Conservation (phyloP, 2,797 vertebrate genomes). For the Benthosema pterotum region DNA sequence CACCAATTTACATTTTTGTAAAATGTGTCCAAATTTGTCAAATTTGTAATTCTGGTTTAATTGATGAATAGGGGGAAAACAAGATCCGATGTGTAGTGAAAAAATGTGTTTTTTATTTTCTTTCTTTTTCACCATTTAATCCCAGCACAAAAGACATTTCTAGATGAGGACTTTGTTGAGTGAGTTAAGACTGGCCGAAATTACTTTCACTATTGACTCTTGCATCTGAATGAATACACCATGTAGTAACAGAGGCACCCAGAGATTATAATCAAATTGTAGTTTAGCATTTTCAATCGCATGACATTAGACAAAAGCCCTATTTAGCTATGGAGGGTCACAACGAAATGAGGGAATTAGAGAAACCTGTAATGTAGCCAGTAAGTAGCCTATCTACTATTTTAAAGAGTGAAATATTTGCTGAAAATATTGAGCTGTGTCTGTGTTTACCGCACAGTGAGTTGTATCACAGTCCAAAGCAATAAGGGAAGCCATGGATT, state of each 20-base stretch:
- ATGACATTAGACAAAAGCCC: neutral
- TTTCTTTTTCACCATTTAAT: constrained; percentile 9
- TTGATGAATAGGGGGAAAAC: too few relatives aligned
- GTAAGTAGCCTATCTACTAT: neutral
- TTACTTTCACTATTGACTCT: constrained; percentile 2
- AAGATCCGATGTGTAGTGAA: too few relatives aligned
- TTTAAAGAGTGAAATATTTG: constrained; percentile 31
- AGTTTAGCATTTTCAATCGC: neutral
- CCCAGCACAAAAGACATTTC: neutral
- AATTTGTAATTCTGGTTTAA: too few relatives aligned
- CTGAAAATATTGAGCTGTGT: constrained; percentile 5
- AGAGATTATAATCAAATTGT: neutral
- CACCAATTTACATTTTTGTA: too few relatives aligned
- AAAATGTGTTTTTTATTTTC: neutral
- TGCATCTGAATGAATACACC: constrained; percentile 6
- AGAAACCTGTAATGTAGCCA: too few relatives aligned
- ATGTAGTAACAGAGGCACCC: neutral
- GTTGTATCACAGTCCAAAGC: constrained; percentile 23
- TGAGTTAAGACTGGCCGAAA: neutral
- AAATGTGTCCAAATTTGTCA: too few relatives aligned
- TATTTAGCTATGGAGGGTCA: constrained; percentile 15
- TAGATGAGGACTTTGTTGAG: neutral
- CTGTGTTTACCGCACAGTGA: constrained; percentile 1
- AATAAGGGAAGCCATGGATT: constrained; percentile 37
- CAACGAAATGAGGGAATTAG: too few relatives aligned